Base-by-base conservation (phyloP, 2,888 invertebrate species). In the Coelopa pilipes region DNA sequence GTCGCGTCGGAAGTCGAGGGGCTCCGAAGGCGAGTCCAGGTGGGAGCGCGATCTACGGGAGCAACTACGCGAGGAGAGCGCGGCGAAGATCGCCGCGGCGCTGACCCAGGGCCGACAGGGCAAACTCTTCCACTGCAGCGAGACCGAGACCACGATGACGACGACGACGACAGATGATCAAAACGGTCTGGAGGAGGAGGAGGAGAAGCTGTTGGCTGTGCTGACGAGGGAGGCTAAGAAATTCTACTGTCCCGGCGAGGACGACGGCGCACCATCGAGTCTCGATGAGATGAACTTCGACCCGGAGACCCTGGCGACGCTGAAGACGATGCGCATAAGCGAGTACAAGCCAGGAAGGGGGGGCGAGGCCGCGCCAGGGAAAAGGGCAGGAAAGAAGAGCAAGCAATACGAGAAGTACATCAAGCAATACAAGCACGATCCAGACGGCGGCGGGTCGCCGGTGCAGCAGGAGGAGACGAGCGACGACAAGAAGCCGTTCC, bases 281-380 rank as follows among this genome's bases (percentile, higher is more conserved):
- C 63, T n/a, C 10, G 55, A 45, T 19, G 55, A 72, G 45, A 34
- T 34, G 34, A 34, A 34, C 2, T 62, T 2, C 19, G 62, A 62
- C 21, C 10, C 45, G 19, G 75, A 76, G 21, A 74, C 74, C 34
- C 79, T 81, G 55, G 62, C 24, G 67, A 80, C 74, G 65, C 73
- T 67, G 67, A 77, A 21, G 73, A 76, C 76, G 73, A 78, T 78
- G 76, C 74, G 60, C 11, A 77, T 79, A 47, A 73, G 46, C 5
- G 73, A 75, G 46, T 79, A 80, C 34, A 75, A 75, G 21, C 74
- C 79, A 4, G 34, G 34, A 34, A 34, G 7, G 7, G 34, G 34
- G 7, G 34, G 34, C 7, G 53, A 50, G 46, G 24, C 19, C 10
- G 2, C n/a, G 45, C 10, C 17, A 24, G 1, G 50, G 53, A 59